Base-by-base conservation (phyloP, 2,113 vertebrate genomes). In the Labeo catla region DNA sequence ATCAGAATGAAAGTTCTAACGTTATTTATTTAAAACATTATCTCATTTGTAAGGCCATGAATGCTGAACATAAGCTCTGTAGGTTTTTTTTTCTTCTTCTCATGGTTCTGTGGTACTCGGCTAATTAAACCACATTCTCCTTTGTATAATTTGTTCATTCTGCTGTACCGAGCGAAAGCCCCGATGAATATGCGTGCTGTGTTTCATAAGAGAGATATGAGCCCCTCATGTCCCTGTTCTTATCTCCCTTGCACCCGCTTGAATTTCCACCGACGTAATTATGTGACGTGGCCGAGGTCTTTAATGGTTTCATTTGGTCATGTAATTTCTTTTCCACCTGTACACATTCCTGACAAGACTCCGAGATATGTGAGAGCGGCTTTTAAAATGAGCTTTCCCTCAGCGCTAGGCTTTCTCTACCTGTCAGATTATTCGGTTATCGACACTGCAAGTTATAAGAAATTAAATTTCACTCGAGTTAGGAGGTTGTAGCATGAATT, bases 111-210 rank as follows among this genome's bases (percentile, higher is more conserved):
- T 92, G 88, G 57, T 84, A 88, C 86, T 92, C 91, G 86, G 88
- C 83, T 93, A 93, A 94, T 93, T 92, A 90, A 92, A 91, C 88
- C 90, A 91, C 90, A 93, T 92, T 91, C 87, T 88, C 87, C 68
- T 93, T 93, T 92, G 93, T 92, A 87, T 83, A 91, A 89, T 83
- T 86, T 88, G 80, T 82, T 86, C 83, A 47, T 88, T 88, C 84
- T 89, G 85, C 89, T 83, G 91, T 88, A 92, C 91, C 88, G 85
- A 90, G 89, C 76, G 88, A 89, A 91, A 89, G 84, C 77, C 54
- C 13, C 87, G 85, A 91, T 92, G 93, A 89, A 91, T 93, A 89
- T 90, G 86, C 84, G 74, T 89, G 91, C 90, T 80, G 28, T 78
- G 81, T 36, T 77, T 86, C 80, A 76, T 76, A 59, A 74, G 57